These are phyloP conservation scores for Callimorpha dominula DNA, from an alignment of 2,888 invertebrate species.

Conservation along the genomic window DNA sequence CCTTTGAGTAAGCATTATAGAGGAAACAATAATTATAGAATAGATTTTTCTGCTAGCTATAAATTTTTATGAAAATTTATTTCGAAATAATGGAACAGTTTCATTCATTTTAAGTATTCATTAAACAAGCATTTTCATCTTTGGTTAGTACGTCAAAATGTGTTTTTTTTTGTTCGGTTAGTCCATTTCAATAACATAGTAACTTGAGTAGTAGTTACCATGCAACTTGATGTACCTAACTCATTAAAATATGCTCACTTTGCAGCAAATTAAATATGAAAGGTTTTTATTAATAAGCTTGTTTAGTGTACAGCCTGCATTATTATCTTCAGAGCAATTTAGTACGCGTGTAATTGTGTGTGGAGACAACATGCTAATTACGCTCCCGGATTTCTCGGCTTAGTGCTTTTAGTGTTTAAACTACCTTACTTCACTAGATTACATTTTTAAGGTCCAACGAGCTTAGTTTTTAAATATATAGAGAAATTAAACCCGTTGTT, in stretches of 20 bases:
- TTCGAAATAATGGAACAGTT: not conserved
- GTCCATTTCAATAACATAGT: not conserved
- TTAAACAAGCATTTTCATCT: not conserved
- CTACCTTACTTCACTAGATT: conserved; percentile 25
- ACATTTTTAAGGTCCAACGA: conserved; percentile 13
- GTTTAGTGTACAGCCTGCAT: conserved; percentile 19
- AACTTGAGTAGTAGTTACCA: too few species aligned
- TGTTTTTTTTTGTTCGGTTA: not conserved
- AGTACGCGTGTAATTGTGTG: conserved; percentile 30
- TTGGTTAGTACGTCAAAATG: not conserved
- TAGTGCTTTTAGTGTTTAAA: conserved; percentile 27
- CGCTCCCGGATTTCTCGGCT: conserved; percentile 26
- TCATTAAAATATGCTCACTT: not conserved
- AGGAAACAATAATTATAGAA: not conserved
- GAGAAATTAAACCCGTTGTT: conserved; percentile 23
- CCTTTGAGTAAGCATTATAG: not conserved
- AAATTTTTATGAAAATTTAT: not conserved
- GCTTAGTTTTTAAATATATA: conserved; percentile 24
- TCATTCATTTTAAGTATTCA: not conserved
- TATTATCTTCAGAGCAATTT: conserved; percentile 38
- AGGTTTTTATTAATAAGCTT: conserved; percentile 27
- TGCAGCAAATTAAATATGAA: not conserved
- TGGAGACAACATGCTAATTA: conserved; percentile 47
- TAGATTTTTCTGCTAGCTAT: not conserved
- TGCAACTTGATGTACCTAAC: too few species aligned